Base-by-base conservation (phyloP, 1,140 invertebrate genomes). In the Trichogramma pretiosum region DNA sequence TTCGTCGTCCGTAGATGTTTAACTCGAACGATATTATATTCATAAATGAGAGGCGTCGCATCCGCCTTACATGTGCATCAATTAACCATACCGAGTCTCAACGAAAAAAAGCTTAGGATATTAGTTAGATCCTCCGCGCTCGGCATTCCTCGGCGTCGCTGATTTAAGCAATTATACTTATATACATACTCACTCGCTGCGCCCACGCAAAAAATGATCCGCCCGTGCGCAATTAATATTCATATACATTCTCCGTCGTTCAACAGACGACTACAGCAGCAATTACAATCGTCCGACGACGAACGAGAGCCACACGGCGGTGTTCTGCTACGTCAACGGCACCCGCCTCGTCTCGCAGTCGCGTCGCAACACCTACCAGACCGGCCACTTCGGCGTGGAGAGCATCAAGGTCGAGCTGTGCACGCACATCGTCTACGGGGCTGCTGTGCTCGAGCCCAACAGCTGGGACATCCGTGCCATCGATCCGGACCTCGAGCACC, bases 81-180 rank as follows among this genome's bases (percentile, higher is more conserved):
- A n/a, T n/a, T n/a, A n/a, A n/a, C n/a, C n/a, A n/a, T n/a, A n/a
- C n/a, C n/a, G n/a, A n/a, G n/a, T n/a, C n/a, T n/a, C n/a, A n/a
- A n/a, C n/a, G n/a, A n/a, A n/a, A n/a, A n/a, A n/a, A n/a, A n/a
- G n/a, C n/a, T n/a, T n/a, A n/a, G n/a, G 37, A 39, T 36, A 37
- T 37, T 48, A 43, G 43, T 48, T 50, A 11, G 24, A 35, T 32
- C 26, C 41, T 37, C 44, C 19, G 21, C 21, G 5, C 30, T 23
- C 23, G 34, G 24, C 38, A 36, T 33, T 44, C 48, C 33, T 50
- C 34, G n/a, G n/a, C n/a, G 40, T 39, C 21, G 9, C 24, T 44
- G 41, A 50, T 44, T 50, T 33, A 39, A 44, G 35, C 41, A 44
- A 50, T 44, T 50, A 38, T n/a, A n/a, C n/a, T n/a, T n/a, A 40